These are phyloP conservation scores for Notoglanidium macrostoma DNA, from an alignment of 2,797 vertebrate species.

Conservation along the genomic window DNA sequence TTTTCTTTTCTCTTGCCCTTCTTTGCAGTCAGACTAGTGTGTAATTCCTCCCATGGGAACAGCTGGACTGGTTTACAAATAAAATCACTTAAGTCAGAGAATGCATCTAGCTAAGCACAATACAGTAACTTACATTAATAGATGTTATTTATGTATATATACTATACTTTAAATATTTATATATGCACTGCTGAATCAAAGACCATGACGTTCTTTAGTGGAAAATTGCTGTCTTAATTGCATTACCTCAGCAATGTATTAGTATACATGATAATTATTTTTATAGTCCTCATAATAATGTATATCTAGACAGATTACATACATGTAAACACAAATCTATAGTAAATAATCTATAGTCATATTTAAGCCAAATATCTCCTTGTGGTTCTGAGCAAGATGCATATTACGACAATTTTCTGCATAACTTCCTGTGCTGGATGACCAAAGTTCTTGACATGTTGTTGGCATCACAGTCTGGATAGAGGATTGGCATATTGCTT, in stretches of 20 bases:
- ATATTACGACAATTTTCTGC: conserved; percentile 67
- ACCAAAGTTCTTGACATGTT: conserved; percentile 53
- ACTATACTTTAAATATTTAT: background rate
- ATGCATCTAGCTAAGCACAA: conserved; percentile 42
- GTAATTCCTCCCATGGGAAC: conserved; percentile 73
- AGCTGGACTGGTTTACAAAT: conserved; percentile 72
- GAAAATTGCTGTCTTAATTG: background rate
- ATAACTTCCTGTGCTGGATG: conserved; percentile 69
- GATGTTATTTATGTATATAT: background rate
- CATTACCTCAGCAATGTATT: background rate
- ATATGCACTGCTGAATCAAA: background rate
- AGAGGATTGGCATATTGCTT: background rate
- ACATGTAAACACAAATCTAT: background rate
- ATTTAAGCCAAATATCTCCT: conserved; percentile 23
- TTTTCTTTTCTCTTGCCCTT: conserved; percentile 73
- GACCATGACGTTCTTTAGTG: background rate
- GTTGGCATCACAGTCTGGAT: conserved; percentile 7
- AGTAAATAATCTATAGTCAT: conserved; percentile 9
- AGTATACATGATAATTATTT: background rate
- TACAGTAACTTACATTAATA: background rate
- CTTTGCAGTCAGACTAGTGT: conserved; percentile 67
- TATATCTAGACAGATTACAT: background rate
- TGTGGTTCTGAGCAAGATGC: background rate
- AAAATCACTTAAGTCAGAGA: conserved; percentile 42
- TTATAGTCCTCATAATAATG: background rate